A percentile compares a stretch with the other conserved stretches of the same genome.
Evolutionary conservation across 2,113 vertebrate species (phyloP).

Genomic region (Irena cyanogastra): DNA sequence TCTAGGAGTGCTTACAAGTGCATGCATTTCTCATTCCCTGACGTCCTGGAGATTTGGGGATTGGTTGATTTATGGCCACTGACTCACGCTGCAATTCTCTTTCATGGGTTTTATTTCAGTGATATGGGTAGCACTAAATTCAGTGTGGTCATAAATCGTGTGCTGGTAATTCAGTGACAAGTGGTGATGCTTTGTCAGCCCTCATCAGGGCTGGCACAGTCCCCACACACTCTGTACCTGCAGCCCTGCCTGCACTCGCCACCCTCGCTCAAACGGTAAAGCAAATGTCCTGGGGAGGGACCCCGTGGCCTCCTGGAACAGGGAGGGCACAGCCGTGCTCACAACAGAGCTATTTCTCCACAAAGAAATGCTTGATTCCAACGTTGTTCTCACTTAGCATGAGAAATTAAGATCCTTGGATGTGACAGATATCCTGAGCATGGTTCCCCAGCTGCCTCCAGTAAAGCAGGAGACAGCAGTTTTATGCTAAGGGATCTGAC

Average conservation of each 20-base stretch:
- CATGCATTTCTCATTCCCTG: not conserved
- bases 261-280: rapidly evolving
- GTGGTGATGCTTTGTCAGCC: not conserved
- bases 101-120: conserved; percentile 4
- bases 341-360: not conserved
- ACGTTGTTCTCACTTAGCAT: not conserved
- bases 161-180: not conserved
- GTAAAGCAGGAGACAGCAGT: not conserved
- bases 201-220: not conserved
- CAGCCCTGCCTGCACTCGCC: not conserved
- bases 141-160: not conserved
- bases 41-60: not conserved
- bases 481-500: not conserved
- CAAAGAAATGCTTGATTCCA: not conserved
- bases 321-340: not conserved
- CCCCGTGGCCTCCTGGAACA: rapidly evolving
- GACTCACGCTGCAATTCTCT: not conserved
- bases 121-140: not conserved
- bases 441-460: not conserved
- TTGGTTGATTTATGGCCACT: not conserved
- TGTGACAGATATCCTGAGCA: not conserved
- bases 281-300: not conserved
- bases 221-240: rapidly evolving
- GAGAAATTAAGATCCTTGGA: not conserved
- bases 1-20: not conserved